These are phyloP conservation scores for Elysia chlorotica DNA, from an alignment of 1,140 invertebrate species.

Conservation along the genomic window DNA sequence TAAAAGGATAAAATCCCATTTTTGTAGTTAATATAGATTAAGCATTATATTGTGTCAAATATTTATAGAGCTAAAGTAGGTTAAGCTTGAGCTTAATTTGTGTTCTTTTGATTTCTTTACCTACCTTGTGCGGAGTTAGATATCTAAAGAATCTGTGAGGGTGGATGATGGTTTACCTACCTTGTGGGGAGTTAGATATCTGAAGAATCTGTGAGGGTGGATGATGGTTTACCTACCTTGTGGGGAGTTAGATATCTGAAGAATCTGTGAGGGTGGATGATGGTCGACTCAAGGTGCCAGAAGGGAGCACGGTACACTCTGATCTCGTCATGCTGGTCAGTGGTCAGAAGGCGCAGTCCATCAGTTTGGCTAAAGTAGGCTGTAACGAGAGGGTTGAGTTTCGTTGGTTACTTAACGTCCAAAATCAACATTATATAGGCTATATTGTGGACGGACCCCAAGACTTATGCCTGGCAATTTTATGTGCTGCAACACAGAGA, in stretches of 20 bases:
- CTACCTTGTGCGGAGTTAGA: slow-evolving; percentile 62
- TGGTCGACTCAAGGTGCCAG: slow-evolving; percentile 51
- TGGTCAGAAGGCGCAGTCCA: slow-evolving; percentile 57
- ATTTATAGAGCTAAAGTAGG: neutral
- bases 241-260: slow-evolving; percentile 62
- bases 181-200: slow-evolving; percentile 61
- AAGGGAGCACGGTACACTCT: slow-evolving; percentile 51
- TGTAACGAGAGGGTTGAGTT: slow-evolving; percentile 26
- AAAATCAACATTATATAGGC: too few relatives aligned
- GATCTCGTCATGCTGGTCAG: slow-evolving; percentile 57
- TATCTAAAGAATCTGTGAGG: slow-evolving; percentile 62
- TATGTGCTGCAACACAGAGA: too few relatives aligned
- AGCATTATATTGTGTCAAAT: neutral
- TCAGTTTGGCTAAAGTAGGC: slow-evolving; percentile 55
- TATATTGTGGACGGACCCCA: too few relatives aligned
- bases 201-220: slow-evolving; percentile 62
- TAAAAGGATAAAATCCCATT: neutral
- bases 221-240: slow-evolving; percentile 44
- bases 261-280: slow-evolving; percentile 59
- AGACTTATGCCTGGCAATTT: too few relatives aligned
- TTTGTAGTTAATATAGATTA: neutral
- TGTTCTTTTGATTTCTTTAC: too few relatives aligned
- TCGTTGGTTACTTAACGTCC: too few relatives aligned
- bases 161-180: slow-evolving; percentile 52
- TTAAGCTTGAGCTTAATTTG: too few relatives aligned